Evolutionary conservation across 2,888 invertebrate species (phyloP).

Genomic region (Elysia crispata): DNA sequence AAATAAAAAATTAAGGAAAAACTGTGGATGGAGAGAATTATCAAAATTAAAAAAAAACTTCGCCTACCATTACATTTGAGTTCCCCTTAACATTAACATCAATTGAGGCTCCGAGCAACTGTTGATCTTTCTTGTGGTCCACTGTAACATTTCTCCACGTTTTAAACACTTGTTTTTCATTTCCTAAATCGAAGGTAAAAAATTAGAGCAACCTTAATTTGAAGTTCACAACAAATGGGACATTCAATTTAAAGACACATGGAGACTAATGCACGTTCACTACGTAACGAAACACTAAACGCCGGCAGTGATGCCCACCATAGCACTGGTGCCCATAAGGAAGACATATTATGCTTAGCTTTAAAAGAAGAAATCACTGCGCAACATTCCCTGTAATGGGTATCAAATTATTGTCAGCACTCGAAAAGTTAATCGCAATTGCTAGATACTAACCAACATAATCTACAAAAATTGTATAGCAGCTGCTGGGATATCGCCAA

Average conservation of each 20-base stretch:
- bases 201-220: no score
- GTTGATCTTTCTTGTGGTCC: conserved; percentile 58
- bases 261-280: no score
- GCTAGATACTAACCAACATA: conserved; percentile 42
- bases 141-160: conserved; percentile 54
- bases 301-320: no score
- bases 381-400: no score
- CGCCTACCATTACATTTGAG: conserved; percentile 56
- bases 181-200: conserved; percentile 42
- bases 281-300: no score
- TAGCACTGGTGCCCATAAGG: no score
- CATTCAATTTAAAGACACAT: no score
- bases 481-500: conserved; percentile 50
- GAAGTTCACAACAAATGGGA: no score
- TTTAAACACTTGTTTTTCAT: conserved; percentile 50
- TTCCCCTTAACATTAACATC: conserved; percentile 54
- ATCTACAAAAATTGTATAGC: conserved; percentile 47
- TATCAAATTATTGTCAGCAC: no score
- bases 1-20: no score
- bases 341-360: no score
- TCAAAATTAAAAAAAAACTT: background rate
- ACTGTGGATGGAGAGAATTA: background rate
- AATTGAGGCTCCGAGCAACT: conserved; percentile 63
- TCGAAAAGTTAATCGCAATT: background rate
- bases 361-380: no score